These are phyloP conservation scores for Thereuonema tuberculata DNA, from an alignment of 1,140 invertebrate genomes.

Conservation along the genomic window DNA sequence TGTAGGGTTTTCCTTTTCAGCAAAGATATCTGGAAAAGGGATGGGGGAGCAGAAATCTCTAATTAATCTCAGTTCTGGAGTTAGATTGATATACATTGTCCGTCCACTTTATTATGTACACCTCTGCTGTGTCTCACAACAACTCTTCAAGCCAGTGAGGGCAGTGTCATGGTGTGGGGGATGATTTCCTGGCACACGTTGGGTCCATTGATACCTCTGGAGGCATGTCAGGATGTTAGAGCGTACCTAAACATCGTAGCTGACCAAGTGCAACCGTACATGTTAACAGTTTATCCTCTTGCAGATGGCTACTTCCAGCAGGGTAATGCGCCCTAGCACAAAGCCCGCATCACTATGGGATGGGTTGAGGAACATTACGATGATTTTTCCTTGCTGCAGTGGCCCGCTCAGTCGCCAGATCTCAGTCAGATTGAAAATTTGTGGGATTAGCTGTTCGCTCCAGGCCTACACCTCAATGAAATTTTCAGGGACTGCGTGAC, in stretches of 20 bases:
- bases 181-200: conserved; percentile 10
- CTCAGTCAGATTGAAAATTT: conserved; percentile 19
- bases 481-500: no score
- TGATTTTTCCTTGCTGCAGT: conserved; percentile 12
- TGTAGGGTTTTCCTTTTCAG: no score
- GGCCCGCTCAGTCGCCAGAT: conserved; percentile 18
- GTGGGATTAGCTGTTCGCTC: no score
- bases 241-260: neutral
- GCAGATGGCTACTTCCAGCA: conserved; percentile 13
- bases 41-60: no score
- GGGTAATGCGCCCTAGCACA: conserved; percentile 17
- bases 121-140: no score
- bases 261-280: conserved; percentile 3
- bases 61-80: no score
- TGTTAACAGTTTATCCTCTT: neutral
- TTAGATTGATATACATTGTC: no score
- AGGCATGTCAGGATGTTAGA: neutral
- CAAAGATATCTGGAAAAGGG: no score
- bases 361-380: conserved; percentile 15
- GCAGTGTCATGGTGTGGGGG: conserved; percentile 8
- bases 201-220: conserved; percentile 9
- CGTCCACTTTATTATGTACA: no score
- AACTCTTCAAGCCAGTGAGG: neutral
- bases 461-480: no score
- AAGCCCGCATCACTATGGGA: conserved; percentile 7